Conservation (phyloP, 2,797 vertebrate species). For the Hipposideros larvatus region DNA sequence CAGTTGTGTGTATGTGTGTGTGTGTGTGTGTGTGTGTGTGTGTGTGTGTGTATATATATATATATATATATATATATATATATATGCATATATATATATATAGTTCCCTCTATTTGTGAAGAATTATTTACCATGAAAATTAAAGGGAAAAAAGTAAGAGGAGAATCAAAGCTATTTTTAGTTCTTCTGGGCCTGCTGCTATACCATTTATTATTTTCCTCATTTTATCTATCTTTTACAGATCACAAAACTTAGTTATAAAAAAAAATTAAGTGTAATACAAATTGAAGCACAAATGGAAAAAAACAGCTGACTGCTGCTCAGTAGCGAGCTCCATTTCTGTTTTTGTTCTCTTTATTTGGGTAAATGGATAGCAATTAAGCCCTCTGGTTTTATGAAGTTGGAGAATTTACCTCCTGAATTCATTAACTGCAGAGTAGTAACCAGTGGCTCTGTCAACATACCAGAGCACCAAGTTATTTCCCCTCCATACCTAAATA, state of each 20-base stretch:
- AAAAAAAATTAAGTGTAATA: neutral
- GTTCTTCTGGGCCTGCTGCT: constrained; percentile 20
- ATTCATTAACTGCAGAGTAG: neutral
- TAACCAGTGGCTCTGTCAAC: neutral
- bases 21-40: no score
- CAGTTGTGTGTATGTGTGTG: no score
- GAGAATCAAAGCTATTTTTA: neutral
- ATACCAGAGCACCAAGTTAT: neutral
- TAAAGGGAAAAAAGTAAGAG: neutral
- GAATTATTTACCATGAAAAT: constrained; percentile 46
- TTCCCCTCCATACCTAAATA: neutral
- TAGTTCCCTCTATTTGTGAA: neutral
- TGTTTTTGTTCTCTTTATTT: neutral
- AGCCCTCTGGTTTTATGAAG: neutral
- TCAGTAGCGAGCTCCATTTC: neutral
- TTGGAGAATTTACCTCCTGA: neutral
- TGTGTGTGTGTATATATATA: neutral
- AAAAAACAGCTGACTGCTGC: neutral
- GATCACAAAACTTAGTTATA: constrained; percentile 4
- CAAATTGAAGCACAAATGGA: neutral
- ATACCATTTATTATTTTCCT: neutral
- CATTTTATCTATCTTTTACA: neutral
- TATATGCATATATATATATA: neutral
- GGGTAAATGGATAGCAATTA: neutral
- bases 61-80: neutral